Evolutionary conservation across 2,888 invertebrate species (phyloP).

Genomic region (Merodon equestris): DNA sequence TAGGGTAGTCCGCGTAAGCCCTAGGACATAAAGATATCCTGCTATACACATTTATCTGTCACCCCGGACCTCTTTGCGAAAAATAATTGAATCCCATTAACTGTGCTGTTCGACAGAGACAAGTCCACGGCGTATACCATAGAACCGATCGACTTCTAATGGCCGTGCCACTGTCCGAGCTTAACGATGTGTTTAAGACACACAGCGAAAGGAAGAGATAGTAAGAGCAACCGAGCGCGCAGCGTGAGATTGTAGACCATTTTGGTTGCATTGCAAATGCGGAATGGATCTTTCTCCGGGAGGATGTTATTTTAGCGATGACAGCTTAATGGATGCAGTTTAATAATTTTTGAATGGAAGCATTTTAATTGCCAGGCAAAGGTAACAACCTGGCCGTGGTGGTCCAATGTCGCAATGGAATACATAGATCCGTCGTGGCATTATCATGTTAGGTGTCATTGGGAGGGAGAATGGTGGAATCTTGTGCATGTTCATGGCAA

Average conservation of each 20-base stretch:
- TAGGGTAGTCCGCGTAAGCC: slow-evolving; percentile 1
- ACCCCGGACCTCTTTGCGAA: slow-evolving; percentile 53
- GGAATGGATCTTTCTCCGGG: slow-evolving; percentile 32
- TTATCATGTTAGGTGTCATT: slow-evolving; percentile 64
- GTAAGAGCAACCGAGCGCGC: slow-evolving; percentile 18
- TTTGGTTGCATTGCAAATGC: slow-evolving; percentile 15
- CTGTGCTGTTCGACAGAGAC: slow-evolving; percentile 36
- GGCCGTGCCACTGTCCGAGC: slow-evolving; percentile 32
- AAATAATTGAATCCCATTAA: slow-evolving; percentile 67
- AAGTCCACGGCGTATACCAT: slow-evolving; percentile 2
- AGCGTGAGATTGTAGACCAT: slow-evolving; percentile 40
- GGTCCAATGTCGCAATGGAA: slow-evolving; percentile 21
- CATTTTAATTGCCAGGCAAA: slow-evolving; percentile 67
- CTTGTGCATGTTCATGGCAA: slow-evolving; percentile 62
- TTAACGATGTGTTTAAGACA: background rate
- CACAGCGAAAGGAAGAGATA: slow-evolving; percentile 16
- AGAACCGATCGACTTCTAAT: slow-evolving; percentile 51
- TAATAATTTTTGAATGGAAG: slow-evolving; percentile 63
- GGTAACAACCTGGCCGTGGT: slow-evolving; percentile 23
- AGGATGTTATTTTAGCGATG: slow-evolving; percentile 58
- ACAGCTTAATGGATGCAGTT: slow-evolving; percentile 67
- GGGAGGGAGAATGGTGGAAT: slow-evolving; percentile 50
- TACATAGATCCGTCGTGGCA: slow-evolving; percentile 6
- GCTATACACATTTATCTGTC: slow-evolving; percentile 60
- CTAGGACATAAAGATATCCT: slow-evolving; percentile 60